Evolutionary conservation across 2,888 invertebrate genomes (phyloP).

Genomic region (Eilema sororculum): DNA sequence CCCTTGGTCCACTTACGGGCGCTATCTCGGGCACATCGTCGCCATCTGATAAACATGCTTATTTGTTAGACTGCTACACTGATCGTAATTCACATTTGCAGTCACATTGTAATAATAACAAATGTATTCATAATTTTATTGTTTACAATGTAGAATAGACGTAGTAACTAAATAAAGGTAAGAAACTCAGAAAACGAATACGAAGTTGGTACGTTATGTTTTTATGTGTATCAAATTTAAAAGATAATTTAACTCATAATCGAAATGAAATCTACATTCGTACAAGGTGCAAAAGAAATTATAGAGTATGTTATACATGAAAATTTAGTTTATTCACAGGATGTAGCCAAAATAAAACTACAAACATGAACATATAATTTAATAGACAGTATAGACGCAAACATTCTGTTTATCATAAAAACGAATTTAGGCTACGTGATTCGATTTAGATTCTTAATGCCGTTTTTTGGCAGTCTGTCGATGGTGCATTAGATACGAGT

Average conservation of each 20-base stretch:
- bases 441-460: conserved; percentile 75
- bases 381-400: conserved; percentile 31
- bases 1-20: conserved; percentile 82
- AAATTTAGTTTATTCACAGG: neutral
- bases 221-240: neutral
- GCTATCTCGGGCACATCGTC: conserved; percentile 77
- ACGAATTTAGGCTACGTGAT: conserved; percentile 77
- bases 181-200: neutral
- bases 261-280: neutral
- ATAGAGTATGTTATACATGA: neutral
- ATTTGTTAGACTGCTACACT: conserved; percentile 54
- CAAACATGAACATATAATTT: conserved; percentile 8
- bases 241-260: neutral
- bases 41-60: conserved; percentile 77
- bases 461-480: conserved; percentile 64
- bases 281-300: neutral
- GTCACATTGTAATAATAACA: conserved; percentile 43
- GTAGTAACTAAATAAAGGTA: neutral
- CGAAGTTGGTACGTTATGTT: neutral
- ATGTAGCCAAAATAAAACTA: conserved; percentile 2
- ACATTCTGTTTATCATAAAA: conserved; percentile 69
- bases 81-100: conserved; percentile 52
- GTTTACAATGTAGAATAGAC: neutral
- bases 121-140: conserved; percentile 41
- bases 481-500: conserved; percentile 66